Conservation (phyloP, 2,888 invertebrate species). For the Nephrotoma guestfalica region DNA sequence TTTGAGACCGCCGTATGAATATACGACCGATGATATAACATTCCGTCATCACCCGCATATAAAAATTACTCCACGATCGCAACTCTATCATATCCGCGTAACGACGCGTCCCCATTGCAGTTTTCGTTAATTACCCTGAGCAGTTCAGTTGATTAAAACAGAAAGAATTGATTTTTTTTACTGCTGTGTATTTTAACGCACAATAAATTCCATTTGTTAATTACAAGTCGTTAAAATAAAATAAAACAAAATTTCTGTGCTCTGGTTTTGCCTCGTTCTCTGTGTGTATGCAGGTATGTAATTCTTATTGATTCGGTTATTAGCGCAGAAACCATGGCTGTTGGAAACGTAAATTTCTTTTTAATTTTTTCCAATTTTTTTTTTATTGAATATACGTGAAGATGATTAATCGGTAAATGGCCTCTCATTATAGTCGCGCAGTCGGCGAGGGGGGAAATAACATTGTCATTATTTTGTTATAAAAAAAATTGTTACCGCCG, state of each 20-base stretch:
- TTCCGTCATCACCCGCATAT: neutral
- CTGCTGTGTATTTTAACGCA: neutral
- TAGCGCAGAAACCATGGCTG: neutral
- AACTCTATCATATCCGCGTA: neutral
- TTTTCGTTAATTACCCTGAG: neutral
- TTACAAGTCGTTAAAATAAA: neutral
- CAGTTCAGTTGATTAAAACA: neutral
- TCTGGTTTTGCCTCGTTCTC: neutral
- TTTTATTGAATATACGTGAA: neutral
- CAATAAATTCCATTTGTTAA: neutral
- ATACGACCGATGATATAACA: neutral
- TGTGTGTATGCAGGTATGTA: too few relatives aligned
- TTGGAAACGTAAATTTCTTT: neutral
- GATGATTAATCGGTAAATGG: neutral
- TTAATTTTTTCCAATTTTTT: neutral
- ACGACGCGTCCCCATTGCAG: neutral
- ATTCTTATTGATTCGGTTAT: neutral
- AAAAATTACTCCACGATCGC: neutral
- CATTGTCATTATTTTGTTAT: neutral
- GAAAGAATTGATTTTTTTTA: neutral
- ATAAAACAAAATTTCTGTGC: neutral
- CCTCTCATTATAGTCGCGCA: neutral
- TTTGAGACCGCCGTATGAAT: too few relatives aligned
- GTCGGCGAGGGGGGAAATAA: neutral
- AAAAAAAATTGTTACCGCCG: neutral